Conservation (phyloP, 35 echinoderm and acorn worm species). For the Strongylocentrotus purpuratus region DNA sequence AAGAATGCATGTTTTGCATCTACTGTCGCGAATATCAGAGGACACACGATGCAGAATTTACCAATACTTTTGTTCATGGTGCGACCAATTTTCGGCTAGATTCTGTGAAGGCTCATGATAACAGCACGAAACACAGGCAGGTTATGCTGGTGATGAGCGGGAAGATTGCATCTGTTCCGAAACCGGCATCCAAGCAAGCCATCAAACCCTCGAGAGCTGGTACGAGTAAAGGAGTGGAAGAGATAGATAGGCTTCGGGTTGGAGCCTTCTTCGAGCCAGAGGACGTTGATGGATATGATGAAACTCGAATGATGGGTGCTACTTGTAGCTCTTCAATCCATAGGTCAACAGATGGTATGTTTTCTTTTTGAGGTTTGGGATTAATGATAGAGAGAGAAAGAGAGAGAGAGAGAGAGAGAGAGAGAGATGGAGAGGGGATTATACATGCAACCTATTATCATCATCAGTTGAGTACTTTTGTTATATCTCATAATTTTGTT, state of each 20-base stretch:
- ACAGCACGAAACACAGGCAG: conserved; percentile 38
- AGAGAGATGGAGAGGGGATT: not conserved
- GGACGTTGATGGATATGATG: not conserved
- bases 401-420: too few relatives aligned
- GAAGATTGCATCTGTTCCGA: not conserved
- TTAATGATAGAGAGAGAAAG: not conserved
- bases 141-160: conserved; percentile 40
- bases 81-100: conserved; percentile 39
- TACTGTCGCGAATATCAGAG: conserved; percentile 18
- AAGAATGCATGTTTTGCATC: conserved; percentile 46
- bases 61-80: conserved; percentile 38
- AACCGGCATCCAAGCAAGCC: not conserved
- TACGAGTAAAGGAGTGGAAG: not conserved
- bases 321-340: not conserved
- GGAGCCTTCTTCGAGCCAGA: not conserved
- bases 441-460: not conserved
- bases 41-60: conserved; percentile 8
- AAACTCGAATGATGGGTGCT: not conserved
- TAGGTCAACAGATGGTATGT: not conserved
- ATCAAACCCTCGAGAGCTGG: not conserved
- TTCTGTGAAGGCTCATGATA: conserved; percentile 36
- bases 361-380: not conserved
- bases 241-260: not conserved
- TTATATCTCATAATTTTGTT: too few relatives aligned
- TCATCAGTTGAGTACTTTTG: too few relatives aligned